A percentile compares a stretch with the other conserved stretches of the same genome.
Evolutionary conservation across 2,113 vertebrate species (phyloP).

Genomic region (Camelus bactrianus): DNA sequence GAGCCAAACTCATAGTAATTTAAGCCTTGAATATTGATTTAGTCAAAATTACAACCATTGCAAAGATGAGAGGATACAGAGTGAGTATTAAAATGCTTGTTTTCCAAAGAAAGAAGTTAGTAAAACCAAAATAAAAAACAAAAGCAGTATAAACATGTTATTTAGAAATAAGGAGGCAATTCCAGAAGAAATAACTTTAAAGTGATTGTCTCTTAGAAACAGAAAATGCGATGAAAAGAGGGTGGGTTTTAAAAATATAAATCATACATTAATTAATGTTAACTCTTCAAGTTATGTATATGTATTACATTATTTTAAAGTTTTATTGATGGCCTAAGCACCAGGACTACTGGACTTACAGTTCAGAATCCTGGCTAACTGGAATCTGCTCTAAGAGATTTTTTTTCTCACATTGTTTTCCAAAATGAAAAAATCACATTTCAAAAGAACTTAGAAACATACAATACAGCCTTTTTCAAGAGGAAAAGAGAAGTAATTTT

Average conservation of each 20-base stretch:
- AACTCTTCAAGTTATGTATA: background rate
- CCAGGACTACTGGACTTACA: background rate
- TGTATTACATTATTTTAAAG: slow-evolving; percentile 9
- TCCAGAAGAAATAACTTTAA: slow-evolving; percentile 2
- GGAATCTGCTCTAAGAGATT: background rate
- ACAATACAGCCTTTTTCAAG: background rate
- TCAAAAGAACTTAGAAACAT: slow-evolving; percentile 38
- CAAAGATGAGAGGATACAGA: background rate
- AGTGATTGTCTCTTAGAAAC: background rate
- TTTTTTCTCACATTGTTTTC: background rate
- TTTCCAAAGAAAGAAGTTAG: background rate
- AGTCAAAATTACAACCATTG: background rate
- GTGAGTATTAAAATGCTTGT: background rate
- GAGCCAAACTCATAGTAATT: background rate
- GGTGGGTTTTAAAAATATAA: background rate
- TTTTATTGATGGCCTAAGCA: background rate
- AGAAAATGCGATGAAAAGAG: slow-evolving; percentile 23
- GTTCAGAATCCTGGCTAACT: background rate
- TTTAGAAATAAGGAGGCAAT: slow-evolving; percentile 19
- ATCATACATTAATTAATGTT: background rate
- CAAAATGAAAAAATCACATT: slow-evolving; percentile 12
- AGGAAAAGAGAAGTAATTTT: background rate
- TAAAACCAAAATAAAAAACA: slow-evolving; percentile 23
- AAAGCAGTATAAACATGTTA: background rate
- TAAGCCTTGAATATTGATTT: background rate